Evolutionary conservation across 2,888 invertebrate genomes (phyloP).

Genomic region (Sialis lutaria): DNA sequence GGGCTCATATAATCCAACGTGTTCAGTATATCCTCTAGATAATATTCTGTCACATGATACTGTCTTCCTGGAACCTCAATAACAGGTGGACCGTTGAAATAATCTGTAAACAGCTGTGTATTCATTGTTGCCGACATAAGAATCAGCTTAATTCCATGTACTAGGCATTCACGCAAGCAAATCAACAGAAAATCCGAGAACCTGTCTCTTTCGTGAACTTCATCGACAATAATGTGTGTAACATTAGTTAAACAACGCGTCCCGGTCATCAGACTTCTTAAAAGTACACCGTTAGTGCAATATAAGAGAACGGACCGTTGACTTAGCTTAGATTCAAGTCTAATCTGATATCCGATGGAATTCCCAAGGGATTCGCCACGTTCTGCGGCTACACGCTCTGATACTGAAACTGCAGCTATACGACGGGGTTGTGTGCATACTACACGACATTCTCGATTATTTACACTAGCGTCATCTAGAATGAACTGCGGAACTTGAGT

Average conservation of each 20-base stretch:
- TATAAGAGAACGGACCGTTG: slow-evolving; percentile 69
- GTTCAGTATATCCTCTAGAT: slow-evolving; percentile 63
- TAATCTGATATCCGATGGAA: slow-evolving; percentile 47
- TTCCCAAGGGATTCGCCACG: slow-evolving; percentile 32
- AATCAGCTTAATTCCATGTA: slow-evolving; percentile 56
- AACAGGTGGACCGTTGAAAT: slow-evolving; percentile 67
- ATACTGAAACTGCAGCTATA: slow-evolving; percentile 77
- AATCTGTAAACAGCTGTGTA: slow-evolving; percentile 59
- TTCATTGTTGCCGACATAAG: slow-evolving; percentile 95
- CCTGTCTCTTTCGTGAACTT: slow-evolving; percentile 88
- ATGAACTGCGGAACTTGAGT: slow-evolving; percentile 92
- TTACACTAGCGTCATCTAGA: slow-evolving; percentile 51
- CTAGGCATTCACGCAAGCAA: slow-evolving; percentile 58
- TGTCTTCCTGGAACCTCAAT: slow-evolving; percentile 60
- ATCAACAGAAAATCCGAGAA: slow-evolving; percentile 86
- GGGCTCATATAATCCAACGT: slow-evolving; percentile 35
- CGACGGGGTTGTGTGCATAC: slow-evolving; percentile 88
- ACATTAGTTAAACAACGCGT: slow-evolving; percentile 47
- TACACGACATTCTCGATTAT: slow-evolving; percentile 53
- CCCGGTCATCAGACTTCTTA: slow-evolving; percentile 74
- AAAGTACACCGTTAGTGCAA: slow-evolving; percentile 80
- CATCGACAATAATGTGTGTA: slow-evolving; percentile 82
- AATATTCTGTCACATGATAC: slow-evolving; percentile 57
- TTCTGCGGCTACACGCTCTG: slow-evolving; percentile 64
- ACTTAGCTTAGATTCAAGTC: slow-evolving; percentile 70